These are phyloP conservation scores for Gallinago solitaria DNA, from an alignment of 2,797 vertebrate species.

Conservation along the genomic window DNA sequence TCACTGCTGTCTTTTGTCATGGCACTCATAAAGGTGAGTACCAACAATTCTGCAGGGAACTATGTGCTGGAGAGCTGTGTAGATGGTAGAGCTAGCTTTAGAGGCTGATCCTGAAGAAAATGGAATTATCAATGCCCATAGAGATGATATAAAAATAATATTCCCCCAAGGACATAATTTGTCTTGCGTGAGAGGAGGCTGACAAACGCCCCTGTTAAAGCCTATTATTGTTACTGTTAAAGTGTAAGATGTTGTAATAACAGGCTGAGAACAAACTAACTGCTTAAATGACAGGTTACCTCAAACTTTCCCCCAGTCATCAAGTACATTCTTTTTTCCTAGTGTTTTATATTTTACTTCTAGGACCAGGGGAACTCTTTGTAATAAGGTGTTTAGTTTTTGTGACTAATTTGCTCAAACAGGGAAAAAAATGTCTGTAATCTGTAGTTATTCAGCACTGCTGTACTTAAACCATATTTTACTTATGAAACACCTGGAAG, in stretches of 20 bases:
- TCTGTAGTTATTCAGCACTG: not conserved
- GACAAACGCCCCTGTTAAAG: constrained; percentile 1
- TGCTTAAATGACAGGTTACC: not conserved
- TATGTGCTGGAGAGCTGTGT: not conserved
- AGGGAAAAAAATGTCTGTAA: not conserved
- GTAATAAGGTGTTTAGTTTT: not conserved
- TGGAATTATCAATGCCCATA: not conserved
- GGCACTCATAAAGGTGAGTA: not conserved
- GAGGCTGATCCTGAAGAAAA: not conserved
- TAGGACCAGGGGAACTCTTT: not conserved
- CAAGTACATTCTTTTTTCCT: not conserved
- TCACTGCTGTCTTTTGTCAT: not conserved
- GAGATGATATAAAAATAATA: constrained; percentile 15
- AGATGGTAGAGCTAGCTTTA: not conserved
- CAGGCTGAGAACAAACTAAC: not conserved
- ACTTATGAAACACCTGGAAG: not conserved
- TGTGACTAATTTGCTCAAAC: not conserved
- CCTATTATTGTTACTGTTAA: not conserved
- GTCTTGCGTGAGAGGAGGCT: not conserved
- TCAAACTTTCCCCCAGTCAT: not conserved
- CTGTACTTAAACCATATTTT: not conserved
- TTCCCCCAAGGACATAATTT: not conserved
- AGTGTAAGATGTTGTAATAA: constrained; percentile 1
- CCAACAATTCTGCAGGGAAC: not conserved
- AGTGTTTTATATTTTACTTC: not conserved